Percentiles rank a stretch among this genome's conserved stretches.
phyloP scores from a whole-genome alignment of 2,888 invertebrate genomes.

The Volucella inanis region DNA sequence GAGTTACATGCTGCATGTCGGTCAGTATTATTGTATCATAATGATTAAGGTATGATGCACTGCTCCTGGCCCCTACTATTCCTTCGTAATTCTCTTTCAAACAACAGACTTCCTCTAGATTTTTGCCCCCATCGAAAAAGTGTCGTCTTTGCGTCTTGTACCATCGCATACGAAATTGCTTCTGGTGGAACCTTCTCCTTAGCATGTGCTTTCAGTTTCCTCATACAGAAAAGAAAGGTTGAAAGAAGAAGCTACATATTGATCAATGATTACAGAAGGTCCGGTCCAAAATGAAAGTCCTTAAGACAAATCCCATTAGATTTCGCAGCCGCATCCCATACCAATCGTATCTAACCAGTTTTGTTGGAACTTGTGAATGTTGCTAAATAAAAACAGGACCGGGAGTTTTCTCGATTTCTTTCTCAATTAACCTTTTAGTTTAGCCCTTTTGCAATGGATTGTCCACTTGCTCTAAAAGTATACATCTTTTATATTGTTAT shows the following conservation, averaged over 20 bases:
- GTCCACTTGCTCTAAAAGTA: conserved; percentile 53
- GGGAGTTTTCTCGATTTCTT: conserved; percentile 44
- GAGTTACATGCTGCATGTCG: too few relatives aligned
- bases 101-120: too few relatives aligned
- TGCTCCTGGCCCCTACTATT: too few relatives aligned
- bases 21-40: too few relatives aligned
- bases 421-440: conserved; percentile 36
- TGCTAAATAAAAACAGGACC: conserved; percentile 1
- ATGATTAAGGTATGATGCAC: too few relatives aligned
- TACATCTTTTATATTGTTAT: conserved; percentile 48
- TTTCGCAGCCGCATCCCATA: conserved; percentile 79
- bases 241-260: conserved; percentile 4
- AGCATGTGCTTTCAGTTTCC: too few relatives aligned
- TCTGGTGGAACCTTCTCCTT: too few relatives aligned
- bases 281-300: conserved; percentile 78
- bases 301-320: conserved; percentile 76
- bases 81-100: too few relatives aligned
- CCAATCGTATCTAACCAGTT: conserved; percentile 74
- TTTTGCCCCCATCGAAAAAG: too few relatives aligned
- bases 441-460: conserved; percentile 32
- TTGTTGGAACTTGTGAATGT: conserved; percentile 73
- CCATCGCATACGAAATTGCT: too few relatives aligned
- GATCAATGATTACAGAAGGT: conserved; percentile 57
- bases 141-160: too few relatives aligned
- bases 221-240: too few relatives aligned